A percentile compares a stretch with the other conserved stretches of the same genome.
These are phyloP conservation scores for Stichopus horrens DNA, from an alignment of 53 echinoderm and acorn worm species.

Conservation along the genomic window DNA sequence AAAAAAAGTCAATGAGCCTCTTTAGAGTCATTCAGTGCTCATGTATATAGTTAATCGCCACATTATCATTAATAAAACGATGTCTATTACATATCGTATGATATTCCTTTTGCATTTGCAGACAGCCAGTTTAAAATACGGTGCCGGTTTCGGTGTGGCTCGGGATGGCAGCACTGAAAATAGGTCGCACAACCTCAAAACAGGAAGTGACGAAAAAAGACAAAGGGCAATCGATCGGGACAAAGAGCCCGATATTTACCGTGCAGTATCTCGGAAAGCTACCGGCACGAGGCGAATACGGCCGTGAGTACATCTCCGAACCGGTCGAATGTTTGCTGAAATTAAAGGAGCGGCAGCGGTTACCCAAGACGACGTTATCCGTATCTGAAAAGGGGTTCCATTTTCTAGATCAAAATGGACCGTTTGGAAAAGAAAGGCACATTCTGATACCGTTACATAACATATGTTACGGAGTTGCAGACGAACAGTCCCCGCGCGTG, in stretches of 20 bases:
- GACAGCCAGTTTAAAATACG: too few species aligned
- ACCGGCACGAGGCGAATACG: constrained; percentile 91
- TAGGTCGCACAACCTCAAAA: not conserved
- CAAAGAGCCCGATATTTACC: constrained; percentile 82
- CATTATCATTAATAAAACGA: too few species aligned
- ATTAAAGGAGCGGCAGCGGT: constrained; percentile 69
- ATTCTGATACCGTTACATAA: constrained; percentile 96
- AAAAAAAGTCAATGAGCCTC: too few species aligned
- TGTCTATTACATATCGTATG: too few species aligned
- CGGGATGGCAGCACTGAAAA: constrained; percentile 7
- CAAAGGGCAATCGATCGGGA: constrained; percentile 1
- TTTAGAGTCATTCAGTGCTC: too few species aligned
- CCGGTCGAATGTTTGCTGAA: constrained; percentile 87
- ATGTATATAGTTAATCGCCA: too few species aligned
- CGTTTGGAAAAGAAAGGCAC: constrained; percentile 95
- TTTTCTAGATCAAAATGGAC: constrained; percentile 88
- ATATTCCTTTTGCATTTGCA: too few species aligned
- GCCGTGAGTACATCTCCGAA: constrained; percentile 86
- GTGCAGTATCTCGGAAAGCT: constrained; percentile 95
- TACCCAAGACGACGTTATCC: constrained; percentile 71
- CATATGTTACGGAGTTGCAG: constrained; percentile 95
- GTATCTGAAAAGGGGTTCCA: constrained; percentile 93
- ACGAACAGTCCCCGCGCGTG: constrained; percentile 85
- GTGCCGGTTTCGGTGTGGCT: not conserved
- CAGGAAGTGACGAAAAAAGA: constrained; percentile 44